Base-by-base conservation (phyloP, 2,888 invertebrate genomes). In the Agrochola litura region DNA sequence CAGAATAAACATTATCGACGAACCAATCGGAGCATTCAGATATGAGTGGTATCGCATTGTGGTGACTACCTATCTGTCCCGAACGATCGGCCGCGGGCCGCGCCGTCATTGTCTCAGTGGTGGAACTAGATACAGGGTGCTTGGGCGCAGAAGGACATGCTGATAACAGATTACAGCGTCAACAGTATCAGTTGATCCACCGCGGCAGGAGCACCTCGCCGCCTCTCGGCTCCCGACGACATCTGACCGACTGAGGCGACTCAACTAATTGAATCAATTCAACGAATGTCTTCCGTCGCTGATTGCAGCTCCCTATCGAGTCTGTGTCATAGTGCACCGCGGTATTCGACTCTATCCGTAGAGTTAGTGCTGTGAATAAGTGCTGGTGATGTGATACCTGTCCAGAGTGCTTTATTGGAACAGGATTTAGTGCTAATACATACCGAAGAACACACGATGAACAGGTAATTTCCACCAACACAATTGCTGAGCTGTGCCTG, bases 91-190 rank as follows among this genome's bases (percentile, higher is more conserved):
- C 84, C 73, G 76, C 90, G 89, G 70, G 54, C 90, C 88, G 89
- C 88, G 88, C 85, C 86, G 87, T 88, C 92, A 94, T 95, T 95
- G 95, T 95, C 94, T 95, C 90, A 86, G 87, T 87, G 85, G 85
- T 76, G 63, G 72, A 76, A 82, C 89, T 92, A 90, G 92, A 91
- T 91, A 92, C 88, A 88, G 90, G 91, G 90, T 92, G 93, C 91
- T 90, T 89, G 85, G 85, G 56, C 89, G 52, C 89, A 93, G 92
- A 93, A 92, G 86, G 92, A 87, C 87, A 79, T 81, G 88, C 90
- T 96, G 96, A 96, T 96, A 96, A 96, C 93, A 95, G 96, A 96
- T 96, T 95, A 94, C 89, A 90, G 90, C 89, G 91, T 92, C 92
- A 88, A 85, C 91, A 96, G 96, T 96, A 94, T 93, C 94, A 94